phyloP scores from a whole-genome alignment of 2,888 invertebrate species.

The Hydroisotoma schaefferi region DNA sequence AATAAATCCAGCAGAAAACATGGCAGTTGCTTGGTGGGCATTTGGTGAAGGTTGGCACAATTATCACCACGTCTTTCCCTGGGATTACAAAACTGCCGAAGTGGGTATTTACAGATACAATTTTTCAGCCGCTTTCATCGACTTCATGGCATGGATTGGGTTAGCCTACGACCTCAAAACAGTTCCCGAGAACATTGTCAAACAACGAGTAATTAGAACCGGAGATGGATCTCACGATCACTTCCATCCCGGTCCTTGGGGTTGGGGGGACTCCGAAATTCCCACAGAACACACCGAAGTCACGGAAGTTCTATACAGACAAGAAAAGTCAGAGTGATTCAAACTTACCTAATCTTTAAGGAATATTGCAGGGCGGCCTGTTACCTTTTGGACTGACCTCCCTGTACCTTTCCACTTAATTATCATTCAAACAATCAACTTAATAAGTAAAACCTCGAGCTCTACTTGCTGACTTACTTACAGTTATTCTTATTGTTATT shows the following conservation, averaged over 20 bases:
- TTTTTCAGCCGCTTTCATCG: conserved; percentile 55
- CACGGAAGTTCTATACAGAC: conserved; percentile 36
- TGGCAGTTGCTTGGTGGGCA: conserved; percentile 45
- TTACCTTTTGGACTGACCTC: too few species aligned
- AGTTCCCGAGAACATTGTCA: conserved; percentile 51
- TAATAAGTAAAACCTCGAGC: too few species aligned
- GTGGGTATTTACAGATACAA: conserved; percentile 53
- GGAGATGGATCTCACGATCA: conserved; percentile 49
- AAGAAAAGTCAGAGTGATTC: conserved; percentile 22
- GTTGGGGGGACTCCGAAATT: conserved; percentile 47
- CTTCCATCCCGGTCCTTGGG: conserved; percentile 41
- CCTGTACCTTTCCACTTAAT: too few species aligned
- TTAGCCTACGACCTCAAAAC: conserved; percentile 54
- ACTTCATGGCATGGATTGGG: conserved; percentile 54
- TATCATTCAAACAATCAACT: too few species aligned
- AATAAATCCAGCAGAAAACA: conserved; percentile 47
- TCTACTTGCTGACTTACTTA: too few species aligned
- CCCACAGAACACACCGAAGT: conserved; percentile 37
- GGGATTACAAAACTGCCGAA: conserved; percentile 56
- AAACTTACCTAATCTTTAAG: conserved; percentile 3
- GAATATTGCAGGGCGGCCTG: too few species aligned
- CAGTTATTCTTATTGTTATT: too few species aligned
- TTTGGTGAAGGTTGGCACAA: conserved; percentile 56
- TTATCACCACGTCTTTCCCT: conserved; percentile 57
- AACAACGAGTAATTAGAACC: conserved; percentile 51